A percentile compares a stretch with the other conserved stretches of the same genome.
These are phyloP conservation scores for Pseudonaja textilis DNA, from an alignment of 2,113 vertebrate species.

Conservation along the genomic window DNA sequence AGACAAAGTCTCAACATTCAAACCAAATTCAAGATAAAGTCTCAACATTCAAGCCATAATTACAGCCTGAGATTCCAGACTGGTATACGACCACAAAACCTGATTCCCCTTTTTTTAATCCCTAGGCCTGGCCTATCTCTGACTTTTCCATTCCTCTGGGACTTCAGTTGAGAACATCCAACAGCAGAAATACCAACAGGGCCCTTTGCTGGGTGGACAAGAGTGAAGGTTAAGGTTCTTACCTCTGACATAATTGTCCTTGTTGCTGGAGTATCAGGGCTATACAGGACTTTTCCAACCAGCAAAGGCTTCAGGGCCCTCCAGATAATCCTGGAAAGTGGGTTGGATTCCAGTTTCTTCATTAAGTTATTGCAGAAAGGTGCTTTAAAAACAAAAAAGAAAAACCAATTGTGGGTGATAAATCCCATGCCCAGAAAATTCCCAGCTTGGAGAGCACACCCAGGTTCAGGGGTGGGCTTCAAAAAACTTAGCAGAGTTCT, in stretches of 20 bases:
- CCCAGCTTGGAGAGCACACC: neutral
- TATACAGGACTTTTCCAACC: conserved; percentile 94
- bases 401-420: neutral
- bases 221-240: conserved; percentile 29
- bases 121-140: neutral
- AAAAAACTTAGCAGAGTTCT: too few relatives aligned
- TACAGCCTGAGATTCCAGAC: neutral
- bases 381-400: conserved; percentile 65
- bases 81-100: too few relatives aligned
- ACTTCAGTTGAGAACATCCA: neutral
- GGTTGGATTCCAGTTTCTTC: conserved; percentile 89
- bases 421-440: neutral
- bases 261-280: conserved; percentile 86
- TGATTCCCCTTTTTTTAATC: neutral
- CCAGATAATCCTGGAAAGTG: conserved; percentile 95
- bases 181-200: neutral
- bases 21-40: neutral
- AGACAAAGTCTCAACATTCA: neutral
- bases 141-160: neutral
- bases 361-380: conserved; percentile 94
- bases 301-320: conserved; percentile 91
- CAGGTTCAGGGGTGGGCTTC: too few relatives aligned
- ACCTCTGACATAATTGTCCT: conserved; percentile 90
- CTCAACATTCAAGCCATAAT: neutral
- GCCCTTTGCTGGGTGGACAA: neutral